Conservation (phyloP, 2,113 vertebrate genomes). For the Capreolus pygargus region DNA sequence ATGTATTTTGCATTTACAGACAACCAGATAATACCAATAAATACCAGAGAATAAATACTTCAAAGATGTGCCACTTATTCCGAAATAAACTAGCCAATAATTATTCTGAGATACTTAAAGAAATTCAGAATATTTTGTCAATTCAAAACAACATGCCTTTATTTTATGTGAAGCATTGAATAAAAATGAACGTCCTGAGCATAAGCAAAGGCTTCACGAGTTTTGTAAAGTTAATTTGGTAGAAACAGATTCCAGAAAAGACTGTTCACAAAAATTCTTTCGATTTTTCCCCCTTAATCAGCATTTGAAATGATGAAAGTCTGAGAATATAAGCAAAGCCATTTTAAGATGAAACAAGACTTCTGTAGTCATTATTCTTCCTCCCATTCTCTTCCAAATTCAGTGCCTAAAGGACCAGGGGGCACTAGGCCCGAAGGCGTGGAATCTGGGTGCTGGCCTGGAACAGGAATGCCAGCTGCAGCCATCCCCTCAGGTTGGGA, state of each 20-base stretch:
- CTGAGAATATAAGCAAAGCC: background rate
- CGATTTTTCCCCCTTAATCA: background rate
- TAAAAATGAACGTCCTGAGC: background rate
- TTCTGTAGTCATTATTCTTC: background rate
- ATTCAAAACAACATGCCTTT: background rate
- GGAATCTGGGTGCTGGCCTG: background rate
- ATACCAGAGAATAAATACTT: background rate
- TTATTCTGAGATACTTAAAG: background rate
- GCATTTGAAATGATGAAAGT: background rate
- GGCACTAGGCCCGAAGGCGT: background rate
- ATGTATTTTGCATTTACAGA: background rate
- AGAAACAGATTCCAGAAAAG: background rate
- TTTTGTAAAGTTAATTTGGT: constrained; percentile 5
- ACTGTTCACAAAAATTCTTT: background rate
- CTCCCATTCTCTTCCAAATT: background rate
- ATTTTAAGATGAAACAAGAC: constrained; percentile 22
- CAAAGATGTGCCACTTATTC: background rate
- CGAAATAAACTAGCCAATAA: background rate
- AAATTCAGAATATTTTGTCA: constrained; percentile 27
- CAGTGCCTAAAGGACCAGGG: background rate
- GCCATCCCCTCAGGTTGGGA: background rate
- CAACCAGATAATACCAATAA: background rate
- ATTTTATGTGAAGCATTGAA: background rate
- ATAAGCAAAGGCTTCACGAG: background rate
- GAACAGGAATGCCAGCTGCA: background rate